phyloP scores from a whole-genome alignment of 2,888 invertebrate species.

The Trachelus troglodyta region DNA sequence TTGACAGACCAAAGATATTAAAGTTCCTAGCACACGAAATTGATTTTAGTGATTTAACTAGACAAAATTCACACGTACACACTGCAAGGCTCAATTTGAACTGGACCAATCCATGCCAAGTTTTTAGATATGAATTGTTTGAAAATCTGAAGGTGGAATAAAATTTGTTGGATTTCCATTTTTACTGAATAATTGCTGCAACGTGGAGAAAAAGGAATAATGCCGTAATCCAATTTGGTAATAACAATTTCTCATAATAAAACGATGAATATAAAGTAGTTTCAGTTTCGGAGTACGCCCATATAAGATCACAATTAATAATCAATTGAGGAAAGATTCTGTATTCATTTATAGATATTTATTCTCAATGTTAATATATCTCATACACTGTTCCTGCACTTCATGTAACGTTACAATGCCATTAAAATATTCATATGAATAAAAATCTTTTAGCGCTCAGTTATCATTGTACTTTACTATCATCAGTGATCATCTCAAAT shows the following conservation, averaged over 20 bases:
- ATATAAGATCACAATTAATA: neutral
- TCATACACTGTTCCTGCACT: neutral
- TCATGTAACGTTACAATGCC: neutral
- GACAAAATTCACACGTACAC: neutral
- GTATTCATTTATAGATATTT: neutral
- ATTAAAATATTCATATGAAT: neutral
- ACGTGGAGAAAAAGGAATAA: neutral
- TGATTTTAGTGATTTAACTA: neutral
- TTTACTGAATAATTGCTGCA: neutral
- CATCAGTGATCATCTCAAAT: constrained; percentile 62
- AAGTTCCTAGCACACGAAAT: neutral
- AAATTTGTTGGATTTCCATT: too few species aligned
- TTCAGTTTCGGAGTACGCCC: neutral
- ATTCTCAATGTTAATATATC: neutral
- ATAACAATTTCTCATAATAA: neutral
- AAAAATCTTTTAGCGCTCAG: neutral
- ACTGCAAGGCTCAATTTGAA: neutral
- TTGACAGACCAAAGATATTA: neutral
- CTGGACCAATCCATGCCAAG: neutral
- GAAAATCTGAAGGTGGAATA: too few species aligned
- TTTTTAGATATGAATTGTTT: too few species aligned
- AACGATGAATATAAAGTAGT: neutral
- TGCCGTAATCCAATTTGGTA: neutral
- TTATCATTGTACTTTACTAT: neutral
- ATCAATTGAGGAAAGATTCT: neutral